Percentiles rank a stretch among this genome's conserved stretches.
Evolutionary conservation across 2,113 vertebrate genomes (phyloP).

Genomic region (Vombatus ursinus): DNA sequence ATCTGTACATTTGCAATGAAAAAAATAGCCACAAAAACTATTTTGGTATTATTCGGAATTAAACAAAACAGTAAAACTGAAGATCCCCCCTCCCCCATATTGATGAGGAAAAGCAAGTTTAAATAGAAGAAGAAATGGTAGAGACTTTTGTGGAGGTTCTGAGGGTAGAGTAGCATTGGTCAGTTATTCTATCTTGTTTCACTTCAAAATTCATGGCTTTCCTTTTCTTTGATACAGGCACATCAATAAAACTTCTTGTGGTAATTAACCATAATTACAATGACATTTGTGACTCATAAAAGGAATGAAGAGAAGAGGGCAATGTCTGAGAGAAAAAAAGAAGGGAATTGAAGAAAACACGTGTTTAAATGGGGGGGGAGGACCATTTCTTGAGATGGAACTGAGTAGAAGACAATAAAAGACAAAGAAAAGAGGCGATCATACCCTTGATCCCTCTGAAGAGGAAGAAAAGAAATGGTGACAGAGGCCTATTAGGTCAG

Average conservation of each 20-base stretch:
- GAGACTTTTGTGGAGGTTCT: neutral
- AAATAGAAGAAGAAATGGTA: neutral
- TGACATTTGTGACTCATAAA: neutral
- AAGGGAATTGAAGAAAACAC: neutral
- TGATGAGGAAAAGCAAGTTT: neutral
- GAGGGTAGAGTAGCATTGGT: neutral
- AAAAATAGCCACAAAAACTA: slow-evolving; percentile 3
- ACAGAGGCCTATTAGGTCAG: neutral
- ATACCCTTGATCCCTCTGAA: rapidly evolving
- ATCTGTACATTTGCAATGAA: neutral
- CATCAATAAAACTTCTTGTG: neutral
- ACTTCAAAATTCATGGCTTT: neutral
- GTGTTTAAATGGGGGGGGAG: neutral
- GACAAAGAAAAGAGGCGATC: neutral
- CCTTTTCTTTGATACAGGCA: neutral
- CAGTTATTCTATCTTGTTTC: neutral
- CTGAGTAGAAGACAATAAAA: neutral
- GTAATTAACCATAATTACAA: neutral
- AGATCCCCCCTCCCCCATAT: neutral
- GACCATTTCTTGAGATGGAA: neutral
- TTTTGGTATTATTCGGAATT: neutral
- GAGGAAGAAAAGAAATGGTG: neutral
- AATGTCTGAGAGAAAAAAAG: neutral
- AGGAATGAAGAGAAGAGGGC: neutral
- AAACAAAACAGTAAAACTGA: neutral